Conservation (phyloP, 2,797 vertebrate genomes). For the Danio jaintianensis region DNA sequence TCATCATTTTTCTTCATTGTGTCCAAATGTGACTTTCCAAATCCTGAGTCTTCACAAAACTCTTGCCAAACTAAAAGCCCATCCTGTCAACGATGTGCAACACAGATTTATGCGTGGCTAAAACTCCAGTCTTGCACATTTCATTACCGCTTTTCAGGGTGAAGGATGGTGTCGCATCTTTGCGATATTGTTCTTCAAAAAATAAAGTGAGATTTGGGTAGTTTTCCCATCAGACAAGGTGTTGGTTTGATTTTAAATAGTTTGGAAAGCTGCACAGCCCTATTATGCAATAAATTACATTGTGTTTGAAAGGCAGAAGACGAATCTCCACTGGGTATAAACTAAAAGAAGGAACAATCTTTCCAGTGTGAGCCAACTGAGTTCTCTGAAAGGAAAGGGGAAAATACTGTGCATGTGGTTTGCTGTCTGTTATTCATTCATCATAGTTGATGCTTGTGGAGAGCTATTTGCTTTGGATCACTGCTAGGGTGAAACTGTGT, state of each 20-base stretch:
- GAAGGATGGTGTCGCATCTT: constrained; percentile 20
- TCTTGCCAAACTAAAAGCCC: constrained; percentile 33
- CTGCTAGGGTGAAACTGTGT: constrained; percentile 61
- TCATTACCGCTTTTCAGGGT: constrained; percentile 18
- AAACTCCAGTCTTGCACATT: constrained; percentile 24
- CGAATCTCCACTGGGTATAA: background rate
- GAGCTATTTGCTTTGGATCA: constrained; percentile 65
- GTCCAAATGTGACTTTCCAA: constrained; percentile 63
- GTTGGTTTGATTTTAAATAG: background rate
- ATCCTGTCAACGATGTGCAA: constrained; percentile 29
- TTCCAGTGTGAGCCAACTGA: background rate
- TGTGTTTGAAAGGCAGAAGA: background rate
- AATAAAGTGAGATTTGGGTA: background rate
- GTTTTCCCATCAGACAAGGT: background rate
- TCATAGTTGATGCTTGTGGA: constrained; percentile 43
- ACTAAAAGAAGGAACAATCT: background rate
- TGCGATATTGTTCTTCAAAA: background rate
- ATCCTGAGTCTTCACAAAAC: constrained; percentile 32
- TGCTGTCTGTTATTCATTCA: constrained; percentile 43
- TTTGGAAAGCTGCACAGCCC: background rate
- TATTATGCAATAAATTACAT: background rate
- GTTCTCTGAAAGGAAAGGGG: constrained; percentile 5
- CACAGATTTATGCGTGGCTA: constrained; percentile 6
- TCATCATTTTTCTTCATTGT: constrained; percentile 60
- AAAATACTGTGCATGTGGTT: constrained; percentile 30